Conservation (phyloP, 2,113 vertebrate genomes). For the Indri indri region DNA sequence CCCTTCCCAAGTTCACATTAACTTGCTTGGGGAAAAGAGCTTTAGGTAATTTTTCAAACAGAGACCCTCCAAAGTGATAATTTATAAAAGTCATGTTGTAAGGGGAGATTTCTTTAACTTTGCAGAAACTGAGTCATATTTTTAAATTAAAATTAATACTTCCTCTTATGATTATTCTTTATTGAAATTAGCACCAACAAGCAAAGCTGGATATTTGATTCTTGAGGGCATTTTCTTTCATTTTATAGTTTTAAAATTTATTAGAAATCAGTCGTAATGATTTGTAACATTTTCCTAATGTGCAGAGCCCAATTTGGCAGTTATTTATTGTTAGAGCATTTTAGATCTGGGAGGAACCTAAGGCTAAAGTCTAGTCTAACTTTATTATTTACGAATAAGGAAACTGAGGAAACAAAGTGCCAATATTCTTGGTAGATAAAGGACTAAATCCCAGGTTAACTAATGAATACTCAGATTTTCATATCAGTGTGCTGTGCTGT, state of each 20-base stretch:
- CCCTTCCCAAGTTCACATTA: conserved; percentile 91
- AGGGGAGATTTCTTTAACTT: conserved; percentile 69
- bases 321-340: conserved; percentile 51
- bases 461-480: not conserved
- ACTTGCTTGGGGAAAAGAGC: conserved; percentile 87
- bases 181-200: conserved; percentile 53
- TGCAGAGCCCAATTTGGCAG: not conserved
- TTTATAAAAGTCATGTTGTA: conserved; percentile 87
- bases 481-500: not conserved
- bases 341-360: conserved; percentile 18
- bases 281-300: conserved; percentile 8
- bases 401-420: conserved; percentile 41
- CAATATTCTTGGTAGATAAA: not conserved
- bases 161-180: conserved; percentile 69
- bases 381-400: conserved; percentile 50
- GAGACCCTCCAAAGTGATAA: conserved; percentile 82
- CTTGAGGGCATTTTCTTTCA: conserved; percentile 34
- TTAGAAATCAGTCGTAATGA: conserved; percentile 41
- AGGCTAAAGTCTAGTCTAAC: not conserved
- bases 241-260: conserved; percentile 52
- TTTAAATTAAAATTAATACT: conserved; percentile 60
- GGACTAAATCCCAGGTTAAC: not conserved
- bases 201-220: conserved; percentile 19
- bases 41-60: conserved; percentile 89
- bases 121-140: conserved; percentile 61